Evolutionary conservation across 2,113 vertebrate genomes (phyloP), one percentile per base, ranked within the genome.

Genomic region (Podarcis cretensis): DNA sequence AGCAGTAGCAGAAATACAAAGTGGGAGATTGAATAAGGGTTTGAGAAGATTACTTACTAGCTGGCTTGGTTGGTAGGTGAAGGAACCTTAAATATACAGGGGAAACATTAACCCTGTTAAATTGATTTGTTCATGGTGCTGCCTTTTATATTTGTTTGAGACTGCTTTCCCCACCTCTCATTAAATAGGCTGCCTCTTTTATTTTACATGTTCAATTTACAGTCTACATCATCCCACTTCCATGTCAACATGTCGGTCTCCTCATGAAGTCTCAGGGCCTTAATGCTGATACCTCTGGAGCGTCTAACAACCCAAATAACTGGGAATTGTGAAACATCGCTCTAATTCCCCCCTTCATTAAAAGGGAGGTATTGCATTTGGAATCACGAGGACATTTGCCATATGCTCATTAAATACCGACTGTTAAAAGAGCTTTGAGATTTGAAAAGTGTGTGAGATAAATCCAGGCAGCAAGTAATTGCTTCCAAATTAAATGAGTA

Each of bases 401-500:
- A 83, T 89, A 68, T 87, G 89, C 91, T 92, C 83, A 69, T 93
- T 81, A 92, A 91, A 66, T 81, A 92, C 83, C 21, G 35, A 43
- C 76, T 82, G 6, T 89, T 92, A 35, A 81, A 93, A 86, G 78
- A 87, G 40, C 83, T 88, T 82, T 84, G 48, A 92, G n/a, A 66
- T 43, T 85, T 89, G 73, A 78, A 66, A 92, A 87, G 32, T 27
- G 16, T 80, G 82, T n/a, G 30, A 89, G 87, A 89, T 86, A 87
- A 91, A 92, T 84, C 79, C 84, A 90, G 82, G 89, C 77, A 90
- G 71, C 16, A 0, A 91, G 65, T 93, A 93, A 93, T 92, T 94
- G 83, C 87, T 89, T 91, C 48, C 80, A 40, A 87, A 90, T 92
- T 83, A 92, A 59, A 89, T 91, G 90, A 91, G 43, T 77, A 92